Evolutionary conservation across 2,888 invertebrate species (phyloP).

Genomic region (Agrotis clavis): DNA sequence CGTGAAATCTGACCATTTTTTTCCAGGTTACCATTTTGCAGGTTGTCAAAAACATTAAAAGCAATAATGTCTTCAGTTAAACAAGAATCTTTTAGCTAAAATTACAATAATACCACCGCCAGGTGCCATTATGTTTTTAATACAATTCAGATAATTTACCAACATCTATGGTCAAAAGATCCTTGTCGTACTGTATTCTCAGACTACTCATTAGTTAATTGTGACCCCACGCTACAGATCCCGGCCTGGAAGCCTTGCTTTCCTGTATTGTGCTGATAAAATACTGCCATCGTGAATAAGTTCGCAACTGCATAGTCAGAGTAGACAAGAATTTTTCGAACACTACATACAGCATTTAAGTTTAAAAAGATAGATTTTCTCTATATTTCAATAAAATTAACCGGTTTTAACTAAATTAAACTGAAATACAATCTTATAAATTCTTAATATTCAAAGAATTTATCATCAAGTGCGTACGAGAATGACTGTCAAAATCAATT

Average conservation of each 20-base stretch:
- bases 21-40: too few species aligned
- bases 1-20: too few species aligned
- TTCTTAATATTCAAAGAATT: neutral
- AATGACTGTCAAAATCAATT: neutral
- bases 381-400: neutral
- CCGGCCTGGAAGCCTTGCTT: neutral
- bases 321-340: neutral
- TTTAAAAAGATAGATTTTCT: too few species aligned
- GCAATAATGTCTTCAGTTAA: too few species aligned
- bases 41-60: too few species aligned
- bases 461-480: neutral
- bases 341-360: neutral
- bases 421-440: neutral
- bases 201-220: neutral
- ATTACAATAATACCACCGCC: too few species aligned
- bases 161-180: too few species aligned
- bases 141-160: too few species aligned
- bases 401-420: neutral
- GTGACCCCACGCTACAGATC: slow-evolving; percentile 15
- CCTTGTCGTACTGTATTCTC: too few species aligned
- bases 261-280: slow-evolving; percentile 27
- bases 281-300: slow-evolving; percentile 24
- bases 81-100: too few species aligned
- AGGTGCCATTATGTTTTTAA: too few species aligned
- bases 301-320: neutral